Evolutionary conservation across 2,113 vertebrate species (phyloP).

Genomic region (Spea bombifrons): DNA sequence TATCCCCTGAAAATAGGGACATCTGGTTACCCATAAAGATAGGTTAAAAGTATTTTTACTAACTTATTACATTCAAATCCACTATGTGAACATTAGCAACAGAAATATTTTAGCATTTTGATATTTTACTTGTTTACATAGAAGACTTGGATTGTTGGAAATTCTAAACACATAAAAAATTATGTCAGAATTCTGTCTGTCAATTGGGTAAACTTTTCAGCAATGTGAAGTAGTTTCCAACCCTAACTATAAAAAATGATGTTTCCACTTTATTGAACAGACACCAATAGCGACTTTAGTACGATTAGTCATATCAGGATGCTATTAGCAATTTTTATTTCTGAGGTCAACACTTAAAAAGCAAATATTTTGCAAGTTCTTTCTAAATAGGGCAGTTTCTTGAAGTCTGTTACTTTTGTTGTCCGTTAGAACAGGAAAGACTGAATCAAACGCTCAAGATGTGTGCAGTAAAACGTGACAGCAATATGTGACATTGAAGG

Average conservation of each 20-base stretch:
- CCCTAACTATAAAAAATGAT: neutral
- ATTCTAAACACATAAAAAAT: too few species aligned
- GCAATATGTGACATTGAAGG: constrained; percentile 13
- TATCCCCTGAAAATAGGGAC: too few species aligned
- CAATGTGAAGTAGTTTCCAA: too few species aligned
- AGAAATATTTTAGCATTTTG: too few species aligned
- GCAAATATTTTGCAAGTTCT: neutral
- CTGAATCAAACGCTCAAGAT: constrained; percentile 30
- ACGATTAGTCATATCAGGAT: constrained; percentile 1
- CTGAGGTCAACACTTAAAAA: constrained; percentile 12
- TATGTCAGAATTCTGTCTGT: too few species aligned
- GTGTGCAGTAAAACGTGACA: constrained; percentile 34
- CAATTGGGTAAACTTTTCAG: too few species aligned
- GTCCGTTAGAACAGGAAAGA: constrained; percentile 39
- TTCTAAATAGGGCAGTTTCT: constrained; percentile 31
- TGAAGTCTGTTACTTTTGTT: constrained; percentile 39
- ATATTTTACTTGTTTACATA: too few species aligned
- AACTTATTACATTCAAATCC: too few species aligned
- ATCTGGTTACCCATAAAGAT: too few species aligned
- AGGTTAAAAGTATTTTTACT: too few species aligned
- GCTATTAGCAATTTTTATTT: constrained; percentile 24
- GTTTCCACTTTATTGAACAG: neutral
- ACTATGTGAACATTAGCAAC: too few species aligned
- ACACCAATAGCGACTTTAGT: neutral
- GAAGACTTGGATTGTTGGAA: too few species aligned